Conservation (phyloP, 2,113 vertebrate genomes). For the Sprattus sprattus region DNA sequence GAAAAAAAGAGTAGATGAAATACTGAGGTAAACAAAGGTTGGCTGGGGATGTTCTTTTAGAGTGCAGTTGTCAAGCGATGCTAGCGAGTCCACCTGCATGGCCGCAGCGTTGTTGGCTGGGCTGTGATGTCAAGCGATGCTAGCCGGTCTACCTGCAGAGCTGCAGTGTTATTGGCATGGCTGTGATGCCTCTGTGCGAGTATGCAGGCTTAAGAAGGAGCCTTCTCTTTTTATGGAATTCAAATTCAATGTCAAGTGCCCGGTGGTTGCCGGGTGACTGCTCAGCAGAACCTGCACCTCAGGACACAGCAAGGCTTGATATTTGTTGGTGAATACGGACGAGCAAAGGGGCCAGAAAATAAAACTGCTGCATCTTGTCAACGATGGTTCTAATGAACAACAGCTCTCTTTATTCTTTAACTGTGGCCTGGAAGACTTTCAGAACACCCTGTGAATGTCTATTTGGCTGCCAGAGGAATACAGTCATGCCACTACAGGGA, state of each 20-base stretch:
- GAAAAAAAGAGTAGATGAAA: not conserved
- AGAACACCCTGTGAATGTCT: not conserved
- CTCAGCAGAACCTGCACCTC: not conserved
- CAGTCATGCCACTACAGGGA: not conserved
- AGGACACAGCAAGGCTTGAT: not conserved
- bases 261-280: not conserved
- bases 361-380: not conserved
- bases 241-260: not conserved
- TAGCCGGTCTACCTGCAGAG: too few relatives aligned
- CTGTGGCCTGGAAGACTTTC: not conserved
- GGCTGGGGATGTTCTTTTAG: slow-evolving; percentile 51
- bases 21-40: slow-evolving; percentile 7
- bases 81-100: not conserved
- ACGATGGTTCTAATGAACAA: not conserved
- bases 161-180: not conserved
- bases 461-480: too few relatives aligned
- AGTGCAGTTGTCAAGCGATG: slow-evolving; percentile 64
- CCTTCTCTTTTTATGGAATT: not conserved
- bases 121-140: too few relatives aligned
- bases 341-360: not conserved
- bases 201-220: not conserved
- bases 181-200: too few relatives aligned
- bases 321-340: not conserved
- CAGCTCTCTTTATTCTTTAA: not conserved
- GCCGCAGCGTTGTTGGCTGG: not conserved